Evolutionary conservation across 2,113 vertebrate species (phyloP), one percentile per base, ranked within the genome.

Genomic region (Elanoides forficatus): DNA sequence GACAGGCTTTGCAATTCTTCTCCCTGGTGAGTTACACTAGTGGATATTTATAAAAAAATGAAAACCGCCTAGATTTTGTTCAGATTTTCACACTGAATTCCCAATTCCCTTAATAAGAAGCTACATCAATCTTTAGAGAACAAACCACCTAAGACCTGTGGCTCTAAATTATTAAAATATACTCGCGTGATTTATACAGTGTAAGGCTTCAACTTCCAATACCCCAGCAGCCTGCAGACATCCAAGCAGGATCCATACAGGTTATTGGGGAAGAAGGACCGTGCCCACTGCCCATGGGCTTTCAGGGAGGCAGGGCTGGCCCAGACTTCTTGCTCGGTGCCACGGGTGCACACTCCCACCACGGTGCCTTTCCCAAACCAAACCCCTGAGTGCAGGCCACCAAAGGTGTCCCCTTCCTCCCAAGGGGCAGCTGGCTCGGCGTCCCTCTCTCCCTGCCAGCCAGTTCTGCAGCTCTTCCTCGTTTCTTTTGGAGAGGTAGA

Each of bases 81-180:
- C 81, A 80, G 94, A 93, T 89, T 86, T 91, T 94, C 89, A 88
- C 59, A 63, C 36, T 18, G 78, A 94, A 93, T 67, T 79, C 95
- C 93, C 90, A 93, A 93, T 90, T 97, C 94, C 94, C 95, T 87
- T 96, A 95, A 92, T 94, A 96, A 96, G 92, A 96, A 93, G 82
- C 90, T 91, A 91, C 91, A 96, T 85, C 94, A 96, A 96, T 95
- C 95, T 98, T 97, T 68, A 86, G 76, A 86, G 90, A 95, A 92
- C 70, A 95, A 93, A 94, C 59, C 92, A 78, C n/a, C 59, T 86
- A 96, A 95, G 92, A 81, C 82, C 83, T 67, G 75, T 72, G 79
- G 85, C 89, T 87, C 60, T 90, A 94, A 79, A 96, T 95, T 91
- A 95, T 97, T 97, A 89, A 96, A 96, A 95, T 52, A 90, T 42